phyloP scores from a whole-genome alignment of 2,888 invertebrate genomes.

The Iselma pallidipennis region DNA sequence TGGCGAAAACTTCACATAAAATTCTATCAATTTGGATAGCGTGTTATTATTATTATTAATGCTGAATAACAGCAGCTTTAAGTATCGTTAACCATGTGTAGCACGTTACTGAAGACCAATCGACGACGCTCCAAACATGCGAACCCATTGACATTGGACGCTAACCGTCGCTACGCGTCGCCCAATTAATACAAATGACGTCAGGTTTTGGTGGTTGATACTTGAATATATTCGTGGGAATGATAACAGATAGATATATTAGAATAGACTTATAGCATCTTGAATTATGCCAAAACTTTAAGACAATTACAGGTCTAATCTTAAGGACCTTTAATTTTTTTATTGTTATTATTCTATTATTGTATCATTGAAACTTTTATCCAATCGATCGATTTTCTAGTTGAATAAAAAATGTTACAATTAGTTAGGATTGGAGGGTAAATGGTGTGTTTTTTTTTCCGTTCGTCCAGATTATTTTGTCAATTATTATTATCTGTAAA shows the following conservation, averaged over 20 bases:
- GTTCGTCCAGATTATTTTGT: too few species aligned
- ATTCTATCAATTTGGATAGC: not conserved
- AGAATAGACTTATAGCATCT: not conserved
- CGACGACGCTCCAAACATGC: conserved; percentile 13
- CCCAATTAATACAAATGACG: conserved; percentile 37
- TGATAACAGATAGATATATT: not conserved
- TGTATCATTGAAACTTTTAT: too few species aligned
- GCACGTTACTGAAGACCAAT: conserved; percentile 10
- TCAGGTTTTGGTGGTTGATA: conserved; percentile 7
- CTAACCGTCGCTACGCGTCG: conserved; percentile 38
- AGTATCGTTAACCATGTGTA: conserved; percentile 17
- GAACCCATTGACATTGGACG: conserved; percentile 29
- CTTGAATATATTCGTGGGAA: not conserved
- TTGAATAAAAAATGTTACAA: too few species aligned
- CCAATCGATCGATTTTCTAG: too few species aligned
- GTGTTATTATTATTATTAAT: conserved; percentile 3
- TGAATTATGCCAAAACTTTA: too few species aligned
- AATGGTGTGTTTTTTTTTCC: too few species aligned
- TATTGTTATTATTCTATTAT: too few species aligned
- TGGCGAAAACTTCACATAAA: not conserved
- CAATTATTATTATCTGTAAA: too few species aligned
- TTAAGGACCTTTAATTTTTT: too few species aligned
- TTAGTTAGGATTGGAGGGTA: too few species aligned
- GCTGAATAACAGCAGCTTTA: not conserved
- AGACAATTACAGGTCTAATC: too few species aligned